These are phyloP conservation scores for Noctua janthina DNA, from an alignment of 2,888 invertebrate genomes.

Conservation along the genomic window DNA sequence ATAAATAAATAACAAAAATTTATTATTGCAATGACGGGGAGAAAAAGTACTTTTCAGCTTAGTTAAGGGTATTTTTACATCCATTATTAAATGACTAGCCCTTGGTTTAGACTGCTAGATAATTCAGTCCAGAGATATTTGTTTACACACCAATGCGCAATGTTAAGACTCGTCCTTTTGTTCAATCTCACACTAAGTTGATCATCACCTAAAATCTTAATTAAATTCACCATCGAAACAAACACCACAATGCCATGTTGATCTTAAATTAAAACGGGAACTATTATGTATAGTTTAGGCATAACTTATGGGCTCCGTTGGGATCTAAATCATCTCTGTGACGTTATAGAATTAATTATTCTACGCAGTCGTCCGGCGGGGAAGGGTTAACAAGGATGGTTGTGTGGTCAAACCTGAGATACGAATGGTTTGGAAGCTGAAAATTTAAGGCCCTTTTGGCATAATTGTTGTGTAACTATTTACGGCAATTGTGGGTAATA, in stretches of 20 bases:
- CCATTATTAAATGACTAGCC: neutral
- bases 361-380: slow-evolving; percentile 52
- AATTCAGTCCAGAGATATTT: no score
- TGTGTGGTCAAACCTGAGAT: slow-evolving; percentile 52
- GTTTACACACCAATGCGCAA: neutral
- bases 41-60: no score
- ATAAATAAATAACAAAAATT: no score
- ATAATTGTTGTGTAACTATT: slow-evolving; percentile 14
- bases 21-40: no score
- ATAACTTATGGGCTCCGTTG: slow-evolving; percentile 55
- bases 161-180: slow-evolving; percentile 7
- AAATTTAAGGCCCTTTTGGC: slow-evolving; percentile 24
- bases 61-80: no score
- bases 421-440: slow-evolving; percentile 33
- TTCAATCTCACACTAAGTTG: neutral
- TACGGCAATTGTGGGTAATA: neutral
- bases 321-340: slow-evolving; percentile 60
- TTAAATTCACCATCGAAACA: slow-evolving; percentile 50
- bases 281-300: slow-evolving; percentile 60
- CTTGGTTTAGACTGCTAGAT: neutral
- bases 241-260: slow-evolving; percentile 53
- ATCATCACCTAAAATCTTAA: slow-evolving; percentile 47
- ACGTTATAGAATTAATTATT: slow-evolving; percentile 64
- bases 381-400: slow-evolving; percentile 57
- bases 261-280: slow-evolving; percentile 65